These are phyloP conservation scores for Schizopygopsis pylzovi DNA, from an alignment of 2,797 vertebrate genomes.

Conservation along the genomic window DNA sequence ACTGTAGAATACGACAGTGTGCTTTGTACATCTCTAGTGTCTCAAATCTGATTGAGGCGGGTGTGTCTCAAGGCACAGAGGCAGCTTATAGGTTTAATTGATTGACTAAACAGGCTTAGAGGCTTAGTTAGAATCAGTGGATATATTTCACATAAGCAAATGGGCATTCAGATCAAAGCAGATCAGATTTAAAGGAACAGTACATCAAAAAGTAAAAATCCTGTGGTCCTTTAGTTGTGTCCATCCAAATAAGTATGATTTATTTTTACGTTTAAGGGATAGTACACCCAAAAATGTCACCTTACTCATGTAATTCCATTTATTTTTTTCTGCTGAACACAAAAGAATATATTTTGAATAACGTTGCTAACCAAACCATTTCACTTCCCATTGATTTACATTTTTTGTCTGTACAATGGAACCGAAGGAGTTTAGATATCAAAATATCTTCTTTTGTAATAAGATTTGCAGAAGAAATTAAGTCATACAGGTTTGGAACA, in stretches of 20 bases:
- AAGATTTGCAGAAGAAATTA: neutral
- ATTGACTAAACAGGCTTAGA: neutral
- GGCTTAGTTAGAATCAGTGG: neutral
- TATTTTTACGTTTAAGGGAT: too few species aligned
- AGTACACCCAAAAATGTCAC: neutral
- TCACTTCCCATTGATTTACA: neutral
- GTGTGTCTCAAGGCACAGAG: conserved; percentile 41
- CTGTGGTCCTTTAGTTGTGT: neutral
- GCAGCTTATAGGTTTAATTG: conserved; percentile 28
- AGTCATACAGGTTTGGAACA: neutral
- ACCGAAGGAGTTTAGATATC: neutral
- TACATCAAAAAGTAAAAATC: neutral
- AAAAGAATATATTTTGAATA: neutral
- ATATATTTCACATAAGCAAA: conserved; percentile 14
- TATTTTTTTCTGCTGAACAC: neutral
- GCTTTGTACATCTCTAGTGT: conserved; percentile 11
- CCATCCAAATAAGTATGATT: neutral
- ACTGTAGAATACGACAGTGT: neutral
- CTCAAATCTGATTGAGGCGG: conserved; percentile 10
- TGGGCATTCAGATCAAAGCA: neutral
- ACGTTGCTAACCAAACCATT: neutral
- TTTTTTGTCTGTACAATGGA: neutral
- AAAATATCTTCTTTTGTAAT: neutral
- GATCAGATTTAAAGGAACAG: conserved; percentile 11
- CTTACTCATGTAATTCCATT: neutral